These are phyloP conservation scores for Syngnathus scovelli DNA, from an alignment of 2,113 vertebrate species.

Conservation along the genomic window DNA sequence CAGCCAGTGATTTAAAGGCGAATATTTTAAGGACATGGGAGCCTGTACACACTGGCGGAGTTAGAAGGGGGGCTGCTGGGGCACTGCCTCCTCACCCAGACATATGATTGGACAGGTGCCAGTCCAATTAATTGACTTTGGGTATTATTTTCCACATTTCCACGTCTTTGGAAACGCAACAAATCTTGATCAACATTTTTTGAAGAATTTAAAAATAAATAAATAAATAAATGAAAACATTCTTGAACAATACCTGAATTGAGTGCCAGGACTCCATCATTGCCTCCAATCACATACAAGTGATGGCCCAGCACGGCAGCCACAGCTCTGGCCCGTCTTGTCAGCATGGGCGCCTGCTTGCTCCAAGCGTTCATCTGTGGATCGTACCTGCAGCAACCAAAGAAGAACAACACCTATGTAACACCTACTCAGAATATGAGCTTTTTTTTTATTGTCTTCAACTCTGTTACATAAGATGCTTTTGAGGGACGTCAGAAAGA, in stretches of 20 bases:
- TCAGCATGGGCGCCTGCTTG: slow-evolving; percentile 54
- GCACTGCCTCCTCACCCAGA: no score
- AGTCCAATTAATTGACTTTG: no score
- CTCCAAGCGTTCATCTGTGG: slow-evolving; percentile 58
- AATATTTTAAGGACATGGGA: background rate
- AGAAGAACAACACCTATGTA: background rate
- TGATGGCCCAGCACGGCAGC: slow-evolving; percentile 55
- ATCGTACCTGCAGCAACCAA: slow-evolving; percentile 52
- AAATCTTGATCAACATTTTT: background rate
- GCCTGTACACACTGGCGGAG: background rate
- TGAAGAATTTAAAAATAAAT: no score
- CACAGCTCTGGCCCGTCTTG: slow-evolving; percentile 38
- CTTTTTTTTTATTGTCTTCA: slow-evolving; percentile 3
- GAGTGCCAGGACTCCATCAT: slow-evolving; percentile 53
- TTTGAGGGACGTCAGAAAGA: background rate
- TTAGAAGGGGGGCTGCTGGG: no score
- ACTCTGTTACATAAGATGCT: background rate
- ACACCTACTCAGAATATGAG: slow-evolving; percentile 2
- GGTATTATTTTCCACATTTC: no score
- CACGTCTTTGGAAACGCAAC: no score
- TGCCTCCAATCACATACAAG: slow-evolving; percentile 64
- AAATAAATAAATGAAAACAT: no score
- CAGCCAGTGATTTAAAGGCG: background rate
- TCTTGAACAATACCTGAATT: slow-evolving; percentile 49
- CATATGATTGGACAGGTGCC: no score